These are phyloP conservation scores for Watsonalla binaria DNA, from an alignment of 2,888 invertebrate species.

Conservation along the genomic window DNA sequence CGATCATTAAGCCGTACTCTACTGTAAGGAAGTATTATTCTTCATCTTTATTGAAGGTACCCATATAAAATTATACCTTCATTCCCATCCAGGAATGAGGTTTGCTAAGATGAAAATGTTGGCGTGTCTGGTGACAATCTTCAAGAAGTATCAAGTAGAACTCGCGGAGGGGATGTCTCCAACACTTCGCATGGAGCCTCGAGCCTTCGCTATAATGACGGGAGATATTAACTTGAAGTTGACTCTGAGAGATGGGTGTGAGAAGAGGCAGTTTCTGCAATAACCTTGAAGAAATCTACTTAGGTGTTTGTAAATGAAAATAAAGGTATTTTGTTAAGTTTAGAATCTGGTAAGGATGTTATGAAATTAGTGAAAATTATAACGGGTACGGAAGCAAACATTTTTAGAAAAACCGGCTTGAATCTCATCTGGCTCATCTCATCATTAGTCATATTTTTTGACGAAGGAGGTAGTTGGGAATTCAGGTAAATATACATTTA, in stretches of 20 bases:
- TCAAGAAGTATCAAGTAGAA: slow-evolving; percentile 19
- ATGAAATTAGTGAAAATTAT: no score
- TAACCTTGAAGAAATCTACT: neutral
- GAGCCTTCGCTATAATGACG: neutral
- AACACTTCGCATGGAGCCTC: neutral
- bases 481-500: no score
- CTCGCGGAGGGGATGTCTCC: neutral
- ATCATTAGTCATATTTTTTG: no score
- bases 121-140: slow-evolving; percentile 18
- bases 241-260: neutral
- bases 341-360: no score
- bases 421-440: no score
- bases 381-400: no score
- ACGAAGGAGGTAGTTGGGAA: no score
- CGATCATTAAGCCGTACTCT: no score
- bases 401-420: no score
- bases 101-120: slow-evolving; percentile 18
- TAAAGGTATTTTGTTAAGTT: no score
- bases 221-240: neutral
- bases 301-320: neutral
- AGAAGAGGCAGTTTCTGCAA: neutral
- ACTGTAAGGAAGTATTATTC: no score
- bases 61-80: neutral
- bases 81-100: neutral
- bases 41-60: no score